Base-by-base conservation (phyloP, 2,113 vertebrate species). In the Zosterops lateralis region DNA sequence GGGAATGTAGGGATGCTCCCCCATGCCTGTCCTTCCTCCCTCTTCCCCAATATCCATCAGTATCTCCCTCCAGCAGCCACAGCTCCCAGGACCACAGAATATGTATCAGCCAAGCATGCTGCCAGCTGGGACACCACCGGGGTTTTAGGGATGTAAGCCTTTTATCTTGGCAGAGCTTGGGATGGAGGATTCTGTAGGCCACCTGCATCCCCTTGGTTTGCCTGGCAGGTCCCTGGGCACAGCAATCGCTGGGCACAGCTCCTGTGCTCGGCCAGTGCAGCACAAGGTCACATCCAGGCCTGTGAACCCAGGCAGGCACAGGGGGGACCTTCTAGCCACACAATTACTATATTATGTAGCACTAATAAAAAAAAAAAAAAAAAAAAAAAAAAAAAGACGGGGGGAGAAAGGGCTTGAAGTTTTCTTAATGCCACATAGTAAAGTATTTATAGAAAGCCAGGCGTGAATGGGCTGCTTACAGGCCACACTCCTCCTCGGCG, bases 401-500 rank as follows among this genome's bases (percentile, higher is more conserved):
- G 42, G 61, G 62, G 18, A n/a, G 5, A 24, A 75, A 86, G 68
- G 75, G 87, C 97, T 97, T 97, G 97, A 98, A 98, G 98, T 97
- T 98, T 98, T 98, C 97, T 97, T 98, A 96, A 97, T 96, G 97
- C 97, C 97, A 98, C 98, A 98, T 98, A 98, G 97, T 98, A 98
- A 98, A 98, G 97, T 98, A 98, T 98, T 98, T 98, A 98, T 98
- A 98, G 97, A 98, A 97, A 97, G 90, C 73, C 96, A 96, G 95
- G 96, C 45, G 94, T 97, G 93, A 97, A 97, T 97, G 96, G 95
- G 91, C 93, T 0, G 89, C 96, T 96, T 92, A 97, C 84, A 97
- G 95, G 89, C 87, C 91, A 75, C 95, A 92, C 95, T 97, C 94
- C 96, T 96, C 94, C 96, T 96, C 89, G 96, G 97, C 97, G 97